These are phyloP conservation scores for Drosophila arawakana DNA, from an alignment of 1,140 invertebrate species.

Conservation along the genomic window DNA sequence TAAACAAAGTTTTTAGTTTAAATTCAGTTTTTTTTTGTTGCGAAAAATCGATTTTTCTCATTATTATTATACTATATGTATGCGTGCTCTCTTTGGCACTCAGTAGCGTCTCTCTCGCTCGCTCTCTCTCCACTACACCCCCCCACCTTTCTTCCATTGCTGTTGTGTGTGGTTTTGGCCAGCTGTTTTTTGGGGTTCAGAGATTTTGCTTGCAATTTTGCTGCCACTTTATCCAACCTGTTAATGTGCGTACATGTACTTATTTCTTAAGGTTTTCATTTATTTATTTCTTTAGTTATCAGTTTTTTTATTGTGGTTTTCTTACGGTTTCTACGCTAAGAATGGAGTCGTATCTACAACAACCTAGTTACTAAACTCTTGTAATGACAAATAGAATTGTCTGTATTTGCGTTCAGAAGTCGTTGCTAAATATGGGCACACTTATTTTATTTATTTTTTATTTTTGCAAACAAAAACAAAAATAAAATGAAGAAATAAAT, in stretches of 20 bases:
- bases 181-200: conserved; percentile 43
- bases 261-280: not conserved
- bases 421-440: conserved; percentile 33
- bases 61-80: conserved; percentile 48
- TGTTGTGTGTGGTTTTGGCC: conserved; percentile 9
- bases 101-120: not conserved
- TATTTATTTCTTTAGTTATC: not conserved
- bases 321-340: not conserved
- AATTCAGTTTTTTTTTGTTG: conserved; percentile 32
- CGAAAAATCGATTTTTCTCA: conserved; percentile 62
- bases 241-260: not conserved
- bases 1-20: conserved; percentile 7
- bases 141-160: not conserved
- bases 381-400: conserved; percentile 15
- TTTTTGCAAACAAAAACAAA: conserved; percentile 21
- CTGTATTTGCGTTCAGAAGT: conserved; percentile 20
- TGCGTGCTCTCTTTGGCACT: conserved; percentile 22
- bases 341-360: not conserved
- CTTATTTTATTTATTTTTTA: conserved; percentile 1
- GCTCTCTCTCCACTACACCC: not conserved
- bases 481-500: conserved; percentile 67
- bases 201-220: conserved; percentile 4
- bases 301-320: not conserved
- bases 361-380: conserved; percentile 3
- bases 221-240: conserved; percentile 3